phyloP scores from a whole-genome alignment of 2,888 invertebrate genomes.

The Danaus chrysippus region DNA sequence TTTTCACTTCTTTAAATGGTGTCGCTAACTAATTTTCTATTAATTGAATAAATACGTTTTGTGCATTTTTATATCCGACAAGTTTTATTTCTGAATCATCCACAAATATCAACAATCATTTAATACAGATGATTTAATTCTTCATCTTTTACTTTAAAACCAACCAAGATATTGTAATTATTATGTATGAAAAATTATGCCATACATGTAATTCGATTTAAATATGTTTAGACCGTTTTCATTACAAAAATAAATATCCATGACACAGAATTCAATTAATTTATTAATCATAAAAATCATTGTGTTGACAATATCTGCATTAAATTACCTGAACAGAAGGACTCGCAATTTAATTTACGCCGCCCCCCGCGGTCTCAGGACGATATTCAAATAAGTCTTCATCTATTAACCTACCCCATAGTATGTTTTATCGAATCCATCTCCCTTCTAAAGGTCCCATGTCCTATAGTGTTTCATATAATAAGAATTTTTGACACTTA shows the following conservation, averaged over 20 bases:
- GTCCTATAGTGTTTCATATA: slow-evolving; percentile 31
- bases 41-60: no score
- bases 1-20: no score
- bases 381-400: slow-evolving; percentile 78
- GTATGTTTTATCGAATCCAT: slow-evolving; percentile 69
- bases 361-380: slow-evolving; percentile 66
- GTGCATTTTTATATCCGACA: no score
- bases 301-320: slow-evolving; percentile 27
- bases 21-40: no score
- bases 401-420: slow-evolving; percentile 72
- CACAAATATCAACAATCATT: no score
- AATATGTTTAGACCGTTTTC: no score
- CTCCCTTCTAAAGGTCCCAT: slow-evolving; percentile 52
- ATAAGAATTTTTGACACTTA: slow-evolving; percentile 38
- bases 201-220: no score
- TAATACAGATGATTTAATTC: background rate
- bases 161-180: no score
- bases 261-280: background rate
- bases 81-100: no score
- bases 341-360: slow-evolving; percentile 67
- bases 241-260: background rate
- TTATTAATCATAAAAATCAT: slow-evolving; percentile 14
- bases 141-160: background rate
- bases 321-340: slow-evolving; percentile 57
- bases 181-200: no score